Evolutionary conservation across 2,797 vertebrate species (phyloP).

Genomic region (Karalla daura): DNA sequence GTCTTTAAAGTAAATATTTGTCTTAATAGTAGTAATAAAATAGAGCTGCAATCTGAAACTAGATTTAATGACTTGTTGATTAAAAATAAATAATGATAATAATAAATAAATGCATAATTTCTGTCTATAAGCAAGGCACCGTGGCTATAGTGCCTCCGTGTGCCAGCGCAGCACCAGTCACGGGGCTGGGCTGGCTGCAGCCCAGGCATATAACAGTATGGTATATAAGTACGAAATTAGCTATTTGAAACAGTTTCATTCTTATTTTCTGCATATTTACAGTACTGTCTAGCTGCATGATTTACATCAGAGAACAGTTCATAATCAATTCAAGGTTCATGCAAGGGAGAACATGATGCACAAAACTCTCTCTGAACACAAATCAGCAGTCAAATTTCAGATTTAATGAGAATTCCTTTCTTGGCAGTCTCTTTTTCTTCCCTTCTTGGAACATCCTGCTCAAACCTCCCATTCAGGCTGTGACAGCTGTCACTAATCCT

Average conservation of each 20-base stretch:
- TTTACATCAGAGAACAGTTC: conserved; percentile 97
- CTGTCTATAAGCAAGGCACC: too few species aligned
- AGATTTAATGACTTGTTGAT: too few species aligned
- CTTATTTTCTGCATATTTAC: conserved; percentile 96
- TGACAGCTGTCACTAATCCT: conserved; percentile 54
- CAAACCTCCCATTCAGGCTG: background rate
- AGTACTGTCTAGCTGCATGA: conserved; percentile 96
- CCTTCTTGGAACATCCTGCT: background rate
- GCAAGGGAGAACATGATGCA: conserved; percentile 88
- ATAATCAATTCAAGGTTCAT: conserved; percentile 98
- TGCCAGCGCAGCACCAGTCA: too few species aligned
- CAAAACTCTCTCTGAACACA: conserved; percentile 88
- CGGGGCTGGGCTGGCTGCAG: too few species aligned
- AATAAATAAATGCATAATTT: too few species aligned
- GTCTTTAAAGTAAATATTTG: too few species aligned
- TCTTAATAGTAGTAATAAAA: too few species aligned
- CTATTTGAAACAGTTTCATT: conserved; percentile 94
- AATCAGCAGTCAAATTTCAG: conserved; percentile 93
- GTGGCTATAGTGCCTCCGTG: too few species aligned
- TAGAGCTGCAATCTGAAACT: too few species aligned
- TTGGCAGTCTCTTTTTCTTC: background rate
- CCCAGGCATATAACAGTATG: conserved; percentile 99
- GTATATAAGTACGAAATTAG: conserved; percentile 99
- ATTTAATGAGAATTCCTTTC: background rate
- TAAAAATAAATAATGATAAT: too few species aligned